These are phyloP conservation scores for Apostichopus parvimensis DNA, from an alignment of 35 echinoderm and acorn worm genomes.

Conservation along the genomic window DNA sequence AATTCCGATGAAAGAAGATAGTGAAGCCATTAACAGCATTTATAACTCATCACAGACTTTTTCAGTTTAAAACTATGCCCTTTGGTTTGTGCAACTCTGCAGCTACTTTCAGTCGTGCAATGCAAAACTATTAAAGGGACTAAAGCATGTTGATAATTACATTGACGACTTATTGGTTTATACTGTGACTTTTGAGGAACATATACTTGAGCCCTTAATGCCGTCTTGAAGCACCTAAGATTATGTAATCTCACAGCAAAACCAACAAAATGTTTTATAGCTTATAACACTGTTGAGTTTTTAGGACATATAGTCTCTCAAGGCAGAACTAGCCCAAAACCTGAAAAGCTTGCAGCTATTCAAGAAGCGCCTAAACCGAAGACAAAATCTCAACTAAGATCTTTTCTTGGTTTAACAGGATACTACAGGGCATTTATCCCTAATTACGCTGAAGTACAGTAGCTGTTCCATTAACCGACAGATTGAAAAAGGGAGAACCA, in stretches of 20 bases:
- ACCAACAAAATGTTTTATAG: constrained; percentile 57
- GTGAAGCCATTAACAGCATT: constrained; percentile 55
- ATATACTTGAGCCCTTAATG: background rate
- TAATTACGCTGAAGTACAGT: background rate
- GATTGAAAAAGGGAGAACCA: too few relatives aligned
- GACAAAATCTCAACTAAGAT: constrained; percentile 36
- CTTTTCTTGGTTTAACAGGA: background rate
- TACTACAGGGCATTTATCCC: constrained; percentile 13
- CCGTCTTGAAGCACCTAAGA: constrained; percentile 25
- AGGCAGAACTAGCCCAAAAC: constrained; percentile 16
- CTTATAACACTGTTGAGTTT: constrained; percentile 41
- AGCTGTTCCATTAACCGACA: background rate
- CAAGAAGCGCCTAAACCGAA: background rate
- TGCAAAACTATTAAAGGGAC: constrained; percentile 34
- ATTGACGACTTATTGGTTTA: constrained; percentile 57
- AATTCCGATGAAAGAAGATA: constrained; percentile 42
- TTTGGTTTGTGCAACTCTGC: constrained; percentile 58
- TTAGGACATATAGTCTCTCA: constrained; percentile 35
- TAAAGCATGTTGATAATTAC: constrained; percentile 29
- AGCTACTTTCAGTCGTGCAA: constrained; percentile 62
- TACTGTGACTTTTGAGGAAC: constrained; percentile 45
- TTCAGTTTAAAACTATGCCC: constrained; percentile 59
- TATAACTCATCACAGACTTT: constrained; percentile 42
- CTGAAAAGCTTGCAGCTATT: constrained; percentile 43
- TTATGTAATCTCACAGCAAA: constrained; percentile 35